Percentiles rank a stretch among this genome's conserved stretches.
Conservation (phyloP, 2,113 vertebrate species). For the Dicaeum eximium region DNA sequence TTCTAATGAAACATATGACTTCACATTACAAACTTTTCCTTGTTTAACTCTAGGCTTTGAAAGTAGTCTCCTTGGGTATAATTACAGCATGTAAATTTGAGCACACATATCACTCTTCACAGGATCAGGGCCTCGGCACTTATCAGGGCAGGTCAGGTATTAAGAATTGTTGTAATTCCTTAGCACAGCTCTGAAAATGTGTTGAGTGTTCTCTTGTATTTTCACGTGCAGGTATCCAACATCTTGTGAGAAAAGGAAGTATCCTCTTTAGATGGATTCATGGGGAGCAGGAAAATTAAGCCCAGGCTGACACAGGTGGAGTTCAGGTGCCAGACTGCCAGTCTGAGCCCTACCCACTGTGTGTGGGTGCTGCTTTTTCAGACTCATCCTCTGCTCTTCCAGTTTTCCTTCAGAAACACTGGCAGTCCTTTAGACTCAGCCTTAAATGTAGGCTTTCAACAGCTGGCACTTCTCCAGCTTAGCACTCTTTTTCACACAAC, state of each 20-base stretch:
- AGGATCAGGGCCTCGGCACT: background rate
- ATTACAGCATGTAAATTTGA: constrained; percentile 61
- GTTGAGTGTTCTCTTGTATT: background rate
- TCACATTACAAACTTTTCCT: constrained; percentile 54
- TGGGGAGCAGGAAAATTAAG: background rate
- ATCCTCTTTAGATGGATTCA: background rate
- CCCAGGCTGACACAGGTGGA: background rate
- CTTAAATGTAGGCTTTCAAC: constrained; percentile 51
- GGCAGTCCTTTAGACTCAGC: background rate
- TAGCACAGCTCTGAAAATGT: background rate
- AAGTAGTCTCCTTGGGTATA: constrained; percentile 62
- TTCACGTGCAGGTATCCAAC: background rate
- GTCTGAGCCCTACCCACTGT: background rate
- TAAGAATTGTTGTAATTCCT: constrained; percentile 19
- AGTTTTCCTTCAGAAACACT: background rate
- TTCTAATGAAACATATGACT: constrained; percentile 51
- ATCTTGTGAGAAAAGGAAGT: background rate
- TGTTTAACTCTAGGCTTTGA: constrained; percentile 57
- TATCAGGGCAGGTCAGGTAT: constrained; percentile 5
- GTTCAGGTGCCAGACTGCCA: background rate
- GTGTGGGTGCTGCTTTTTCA: background rate
- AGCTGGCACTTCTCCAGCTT: constrained; percentile 64
- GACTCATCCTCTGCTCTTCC: background rate
- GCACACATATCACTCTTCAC: background rate
- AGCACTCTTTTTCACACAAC: constrained; percentile 68